Evolutionary conservation across 92 coral and sea anemone species (phyloP).

Genomic region (Isaurus tuberculatus): DNA sequence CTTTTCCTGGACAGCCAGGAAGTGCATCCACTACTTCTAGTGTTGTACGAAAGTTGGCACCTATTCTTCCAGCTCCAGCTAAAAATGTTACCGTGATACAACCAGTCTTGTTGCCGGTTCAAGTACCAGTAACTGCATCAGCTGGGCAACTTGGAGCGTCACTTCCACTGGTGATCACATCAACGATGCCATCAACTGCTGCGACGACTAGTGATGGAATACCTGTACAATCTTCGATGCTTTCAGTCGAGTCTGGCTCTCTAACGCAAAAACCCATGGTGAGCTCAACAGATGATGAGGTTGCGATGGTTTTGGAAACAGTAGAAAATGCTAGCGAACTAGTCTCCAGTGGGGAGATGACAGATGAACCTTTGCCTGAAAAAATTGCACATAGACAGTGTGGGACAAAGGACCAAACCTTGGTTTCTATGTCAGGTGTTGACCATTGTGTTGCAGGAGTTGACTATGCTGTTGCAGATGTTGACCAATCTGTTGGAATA

Average conservation of each 20-base stretch:
- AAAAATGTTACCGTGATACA: slow-evolving; percentile 73
- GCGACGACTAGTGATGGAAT: slow-evolving; percentile 55
- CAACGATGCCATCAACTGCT: slow-evolving; percentile 44
- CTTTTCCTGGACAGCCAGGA: slow-evolving; percentile 43
- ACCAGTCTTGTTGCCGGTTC: slow-evolving; percentile 77
- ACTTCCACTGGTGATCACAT: slow-evolving; percentile 60
- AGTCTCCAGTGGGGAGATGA: background rate
- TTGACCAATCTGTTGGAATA: slow-evolving; percentile 17
- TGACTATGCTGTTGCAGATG: no score
- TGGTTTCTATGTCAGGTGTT: background rate
- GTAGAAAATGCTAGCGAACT: background rate
- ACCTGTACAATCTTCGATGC: slow-evolving; percentile 45
- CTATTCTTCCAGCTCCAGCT: slow-evolving; percentile 95
- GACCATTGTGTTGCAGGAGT: slow-evolving; percentile 32
- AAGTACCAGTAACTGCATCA: slow-evolving; percentile 57
- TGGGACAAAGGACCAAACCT: background rate
- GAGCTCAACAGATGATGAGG: slow-evolving; percentile 16
- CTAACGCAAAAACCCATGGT: slow-evolving; percentile 3
- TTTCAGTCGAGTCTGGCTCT: background rate
- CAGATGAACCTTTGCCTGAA: background rate
- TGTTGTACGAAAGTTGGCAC: slow-evolving; percentile 77
- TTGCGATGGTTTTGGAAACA: slow-evolving; percentile 19
- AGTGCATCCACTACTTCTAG: slow-evolving; percentile 58
- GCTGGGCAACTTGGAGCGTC: slow-evolving; percentile 69
- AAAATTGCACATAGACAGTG: background rate